Conservation (phyloP, 2,888 invertebrate species). For the Volucella bombylans region DNA sequence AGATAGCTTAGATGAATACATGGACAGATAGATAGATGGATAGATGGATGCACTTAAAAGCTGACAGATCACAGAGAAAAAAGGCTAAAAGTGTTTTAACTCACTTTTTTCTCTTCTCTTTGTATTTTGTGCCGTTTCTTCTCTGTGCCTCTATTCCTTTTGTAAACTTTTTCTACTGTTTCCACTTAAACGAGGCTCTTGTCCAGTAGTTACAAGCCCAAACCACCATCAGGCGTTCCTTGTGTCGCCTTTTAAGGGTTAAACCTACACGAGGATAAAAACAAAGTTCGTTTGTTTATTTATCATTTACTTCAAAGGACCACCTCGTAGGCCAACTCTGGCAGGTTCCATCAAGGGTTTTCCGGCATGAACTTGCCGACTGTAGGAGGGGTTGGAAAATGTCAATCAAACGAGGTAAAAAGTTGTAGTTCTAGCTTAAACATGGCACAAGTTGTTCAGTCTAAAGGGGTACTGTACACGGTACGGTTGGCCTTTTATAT, state of each 20-base stretch:
- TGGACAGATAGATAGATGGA: conserved; percentile 1
- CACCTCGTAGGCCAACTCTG: not conserved
- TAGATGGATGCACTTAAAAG: conserved; percentile 58
- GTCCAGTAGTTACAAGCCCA: conserved; percentile 48
- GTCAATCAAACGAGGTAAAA: conserved; percentile 46
- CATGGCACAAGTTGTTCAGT: conserved; percentile 37
- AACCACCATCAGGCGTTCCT: conserved; percentile 4
- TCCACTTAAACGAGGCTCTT: conserved; percentile 1
- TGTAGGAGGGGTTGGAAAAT: not conserved
- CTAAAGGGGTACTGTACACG: conserved; percentile 34
- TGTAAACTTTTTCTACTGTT: conserved; percentile 1
- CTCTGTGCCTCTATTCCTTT: conserved; percentile 17
- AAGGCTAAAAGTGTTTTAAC: not conserved
- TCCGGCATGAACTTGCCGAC: not conserved
- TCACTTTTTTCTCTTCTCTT: not conserved
- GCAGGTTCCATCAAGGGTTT: not conserved
- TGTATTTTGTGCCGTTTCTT: conserved; percentile 9
- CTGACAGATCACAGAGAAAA: conserved; percentile 17
- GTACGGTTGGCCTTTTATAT: conserved; percentile 59
- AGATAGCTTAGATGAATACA: conserved; percentile 4
- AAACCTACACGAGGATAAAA: conserved; percentile 14
- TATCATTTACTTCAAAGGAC: conserved; percentile 61
- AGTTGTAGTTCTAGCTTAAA: conserved; percentile 45
- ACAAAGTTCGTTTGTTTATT: conserved; percentile 64
- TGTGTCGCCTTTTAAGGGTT: conserved; percentile 16